Conservation (phyloP, 2,888 invertebrate genomes). For the Esperia sulphurella region DNA sequence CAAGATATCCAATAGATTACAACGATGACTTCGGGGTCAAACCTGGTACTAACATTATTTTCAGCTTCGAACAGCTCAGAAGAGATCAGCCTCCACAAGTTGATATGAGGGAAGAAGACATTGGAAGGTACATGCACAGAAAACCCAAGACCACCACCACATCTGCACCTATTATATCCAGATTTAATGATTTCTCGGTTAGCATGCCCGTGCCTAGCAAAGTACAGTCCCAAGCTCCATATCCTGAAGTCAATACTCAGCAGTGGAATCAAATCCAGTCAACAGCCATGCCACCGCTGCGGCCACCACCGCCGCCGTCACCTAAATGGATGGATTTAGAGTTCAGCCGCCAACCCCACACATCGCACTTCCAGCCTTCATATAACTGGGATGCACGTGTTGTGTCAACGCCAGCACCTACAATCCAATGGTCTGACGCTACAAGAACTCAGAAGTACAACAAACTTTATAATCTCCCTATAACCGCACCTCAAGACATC, state of each 20-base stretch:
- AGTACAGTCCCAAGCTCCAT: neutral
- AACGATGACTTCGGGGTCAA: slow-evolving; percentile 21
- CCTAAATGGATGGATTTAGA: slow-evolving; percentile 23
- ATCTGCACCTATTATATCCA: slow-evolving; percentile 4
- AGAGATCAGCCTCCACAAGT: slow-evolving; percentile 35
- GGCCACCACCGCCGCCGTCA: slow-evolving; percentile 16
- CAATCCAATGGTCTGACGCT: neutral
- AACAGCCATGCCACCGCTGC: slow-evolving; percentile 18
- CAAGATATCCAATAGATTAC: slow-evolving; percentile 17
- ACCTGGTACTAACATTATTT: slow-evolving; percentile 31
- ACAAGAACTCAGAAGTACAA: neutral
- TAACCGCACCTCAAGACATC: neutral
- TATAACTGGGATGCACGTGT: neutral
- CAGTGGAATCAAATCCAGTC: slow-evolving; percentile 13
- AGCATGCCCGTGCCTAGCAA: neutral
- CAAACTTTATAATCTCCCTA: neutral
- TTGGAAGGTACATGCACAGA: slow-evolving; percentile 34
- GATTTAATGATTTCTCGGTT: neutral
- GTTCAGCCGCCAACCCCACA: slow-evolving; percentile 10
- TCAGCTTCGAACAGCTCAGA: slow-evolving; percentile 37
- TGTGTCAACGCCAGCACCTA: neutral
- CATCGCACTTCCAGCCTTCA: slow-evolving; percentile 1
- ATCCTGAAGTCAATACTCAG: slow-evolving; percentile 9
- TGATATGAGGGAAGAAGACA: slow-evolving; percentile 38
- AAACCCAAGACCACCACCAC: slow-evolving; percentile 20